Evolutionary conservation across 2,888 invertebrate species (phyloP), one percentile per base, ranked within the genome.

Genomic region (Athalia cordata): DNA sequence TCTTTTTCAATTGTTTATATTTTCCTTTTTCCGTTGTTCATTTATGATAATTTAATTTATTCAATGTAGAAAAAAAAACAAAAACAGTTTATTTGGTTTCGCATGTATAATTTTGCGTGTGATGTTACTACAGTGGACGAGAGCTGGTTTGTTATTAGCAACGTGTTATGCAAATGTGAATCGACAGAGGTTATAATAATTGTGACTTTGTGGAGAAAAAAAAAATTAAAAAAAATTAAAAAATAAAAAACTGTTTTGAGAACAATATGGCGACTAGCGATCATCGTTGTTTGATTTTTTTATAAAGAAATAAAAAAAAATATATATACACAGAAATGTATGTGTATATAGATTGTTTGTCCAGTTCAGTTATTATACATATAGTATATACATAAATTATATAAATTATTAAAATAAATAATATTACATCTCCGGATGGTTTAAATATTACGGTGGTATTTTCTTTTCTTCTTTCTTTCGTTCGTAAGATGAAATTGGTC

Each of bases 251-350:
- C 68, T 55, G 52, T 55, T 70, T 11, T 64, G 66, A 47, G n/a
- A 70, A 70, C 70, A 70, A 45, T 72, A 72, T 59, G 72, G 72
- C 72, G 72, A 72, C 72, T 72, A 72, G 72, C 57, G 59, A 59
- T 57, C 57, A 13, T 59, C 59, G 59, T 47, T 72, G 59, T 47
- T 72, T 72, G 68, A 68, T 68, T 68, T 49, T 45, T 59, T 61
- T 68, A 50, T 68, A 52, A 52, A 52, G 13, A n/a, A 49, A 66
- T 50, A 57, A 45, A 57, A 68, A 68, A 68, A 43, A 29, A 52
- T 61, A n/a, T 13, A n/a, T 29, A 29, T 2, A 29, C 29, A 29
- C 29, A 2, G 29, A 29, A 29, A 29, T 29, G 29, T 29, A 29
- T 29, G 61, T 6, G 8, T n/a, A 49, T 65, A 65, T 66, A 15